Percentiles rank a stretch among this genome's conserved stretches.
phyloP scores from a whole-genome alignment of 2,797 vertebrate species.

The Rhabdomys pumilio region DNA sequence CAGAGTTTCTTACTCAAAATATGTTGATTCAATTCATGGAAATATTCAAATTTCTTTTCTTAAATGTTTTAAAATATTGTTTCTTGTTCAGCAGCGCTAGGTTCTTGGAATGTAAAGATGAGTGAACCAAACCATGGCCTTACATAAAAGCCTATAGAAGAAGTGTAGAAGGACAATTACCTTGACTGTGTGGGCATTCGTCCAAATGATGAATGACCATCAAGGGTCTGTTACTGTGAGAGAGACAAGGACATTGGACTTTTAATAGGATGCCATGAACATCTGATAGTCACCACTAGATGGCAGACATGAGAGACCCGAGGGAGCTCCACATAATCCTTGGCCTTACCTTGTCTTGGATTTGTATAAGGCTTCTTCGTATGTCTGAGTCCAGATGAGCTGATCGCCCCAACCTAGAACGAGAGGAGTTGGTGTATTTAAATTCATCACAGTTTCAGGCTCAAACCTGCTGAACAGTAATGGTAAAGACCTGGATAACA shows the following conservation, averaged over 20 bases:
- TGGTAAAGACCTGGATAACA: background rate
- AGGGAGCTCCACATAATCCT: fast-evolving
- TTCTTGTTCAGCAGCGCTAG: slow-evolving; percentile 5
- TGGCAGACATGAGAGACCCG: slow-evolving; percentile 64
- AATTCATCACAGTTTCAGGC: background rate
- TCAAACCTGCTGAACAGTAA: slow-evolving; percentile 17
- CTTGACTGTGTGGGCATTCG: slow-evolving; percentile 95
- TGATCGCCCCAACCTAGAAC: slow-evolving; percentile 97
- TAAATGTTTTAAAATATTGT: background rate
- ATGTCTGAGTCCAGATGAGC: slow-evolving; percentile 97
- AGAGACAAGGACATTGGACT: slow-evolving; percentile 58
- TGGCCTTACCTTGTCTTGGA: slow-evolving; percentile 91
- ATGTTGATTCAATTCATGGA: background rate
- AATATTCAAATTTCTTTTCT: slow-evolving; percentile 19
- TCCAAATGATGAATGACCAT: slow-evolving; percentile 97
- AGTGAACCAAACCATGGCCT: background rate
- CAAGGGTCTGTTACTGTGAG: slow-evolving; percentile 95
- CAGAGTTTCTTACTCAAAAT: slow-evolving; percentile 10
- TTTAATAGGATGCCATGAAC: background rate
- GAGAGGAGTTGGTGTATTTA: slow-evolving; percentile 3
- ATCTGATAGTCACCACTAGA: slow-evolving; percentile 67
- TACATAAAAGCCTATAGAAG: slow-evolving; percentile 15
- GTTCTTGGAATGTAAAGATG: background rate
- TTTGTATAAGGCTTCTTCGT: slow-evolving; percentile 96
- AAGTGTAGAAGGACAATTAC: slow-evolving; percentile 87